Evolutionary conservation across 1,140 invertebrate species (phyloP).

Genomic region (Drosophila sp.): DNA sequence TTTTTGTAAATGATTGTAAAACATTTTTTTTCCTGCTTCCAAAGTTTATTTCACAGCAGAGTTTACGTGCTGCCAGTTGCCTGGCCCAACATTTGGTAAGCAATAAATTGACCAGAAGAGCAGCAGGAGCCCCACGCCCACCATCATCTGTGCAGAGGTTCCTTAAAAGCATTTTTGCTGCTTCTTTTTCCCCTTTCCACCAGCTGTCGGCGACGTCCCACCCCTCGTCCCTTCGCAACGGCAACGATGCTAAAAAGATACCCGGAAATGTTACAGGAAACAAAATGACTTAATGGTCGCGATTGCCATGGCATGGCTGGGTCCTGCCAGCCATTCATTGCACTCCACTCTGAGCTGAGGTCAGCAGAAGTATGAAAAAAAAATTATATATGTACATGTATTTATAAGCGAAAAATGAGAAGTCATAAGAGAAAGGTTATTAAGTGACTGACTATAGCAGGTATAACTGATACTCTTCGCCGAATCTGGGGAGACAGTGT

Average conservation of each 20-base stretch:
- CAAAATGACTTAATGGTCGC: conserved; percentile 62
- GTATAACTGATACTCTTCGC: neutral
- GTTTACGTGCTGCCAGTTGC: conserved; percentile 63
- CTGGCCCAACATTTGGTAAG: conserved; percentile 62
- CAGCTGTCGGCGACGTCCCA: neutral
- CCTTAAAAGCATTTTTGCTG: conserved; percentile 6
- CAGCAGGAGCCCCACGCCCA: neutral
- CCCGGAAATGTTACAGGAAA: conserved; percentile 56
- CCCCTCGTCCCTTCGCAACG: neutral
- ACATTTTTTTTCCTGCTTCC: conserved; percentile 35
- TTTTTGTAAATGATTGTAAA: conserved; percentile 24
- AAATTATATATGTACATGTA: neutral
- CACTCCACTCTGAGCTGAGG: conserved; percentile 1
- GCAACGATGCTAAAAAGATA: conserved; percentile 29
- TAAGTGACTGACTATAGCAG: neutral
- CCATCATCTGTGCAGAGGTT: neutral
- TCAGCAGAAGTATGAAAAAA: conserved; percentile 2
- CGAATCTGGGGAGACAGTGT: no score
- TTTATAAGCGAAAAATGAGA: neutral
- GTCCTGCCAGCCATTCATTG: conserved; percentile 20
- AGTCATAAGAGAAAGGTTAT: neutral
- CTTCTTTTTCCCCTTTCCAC: neutral
- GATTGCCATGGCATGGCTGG: conserved; percentile 33
- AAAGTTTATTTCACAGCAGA: conserved; percentile 69
- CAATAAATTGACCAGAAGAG: conserved; percentile 64